Base-by-base conservation (phyloP, 2,888 invertebrate species). In the Drosophila stalkeri region DNA sequence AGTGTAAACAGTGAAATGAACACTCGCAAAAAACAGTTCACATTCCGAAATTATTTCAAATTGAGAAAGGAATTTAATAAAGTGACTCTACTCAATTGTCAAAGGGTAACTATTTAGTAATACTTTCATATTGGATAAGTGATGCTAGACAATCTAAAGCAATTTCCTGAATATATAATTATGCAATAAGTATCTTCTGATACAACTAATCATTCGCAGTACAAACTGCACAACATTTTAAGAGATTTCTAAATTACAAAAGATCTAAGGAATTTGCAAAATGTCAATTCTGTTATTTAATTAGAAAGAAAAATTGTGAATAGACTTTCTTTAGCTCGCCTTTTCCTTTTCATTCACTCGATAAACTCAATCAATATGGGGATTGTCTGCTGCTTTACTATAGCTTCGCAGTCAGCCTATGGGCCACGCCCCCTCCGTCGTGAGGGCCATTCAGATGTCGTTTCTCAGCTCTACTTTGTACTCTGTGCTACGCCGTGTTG, bases 401-500 rank as follows among this genome's bases (percentile, higher is more conserved):
- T 35, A 77, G 80, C 77, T 77, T 80, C 81, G 12, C 52, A 59
- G 46, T 33, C 61, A 47, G 64, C 69, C 46, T 20, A 31, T 16
- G 12, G 14, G 8, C 31, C 43, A 5, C 14, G 16, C 33, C 44
- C 3, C 14, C 14, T 41, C 23, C 12, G 11, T 12, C 2, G 47
- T 16, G n/a, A 37, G 8, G 20, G 41, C 37, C 35, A 46, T 31
- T 75, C n/a, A 59, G 52, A 11, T 57, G 55, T 57, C 61, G 57
- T 23, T 57, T 57, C 60, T 43, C 41, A 65, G 64, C 39, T 66
- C 31, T 35, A 72, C 43, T 65, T 70, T 73, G 63, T 43, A 49
- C 65, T 62, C 59, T 71, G 63, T 54, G 41, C 55, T 55, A 46
- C 49, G 75, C 65, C 49, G 75, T 73, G 86, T 64, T 85, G 83